phyloP scores from a whole-genome alignment of 2,113 vertebrate genomes.

The Rana temporaria region DNA sequence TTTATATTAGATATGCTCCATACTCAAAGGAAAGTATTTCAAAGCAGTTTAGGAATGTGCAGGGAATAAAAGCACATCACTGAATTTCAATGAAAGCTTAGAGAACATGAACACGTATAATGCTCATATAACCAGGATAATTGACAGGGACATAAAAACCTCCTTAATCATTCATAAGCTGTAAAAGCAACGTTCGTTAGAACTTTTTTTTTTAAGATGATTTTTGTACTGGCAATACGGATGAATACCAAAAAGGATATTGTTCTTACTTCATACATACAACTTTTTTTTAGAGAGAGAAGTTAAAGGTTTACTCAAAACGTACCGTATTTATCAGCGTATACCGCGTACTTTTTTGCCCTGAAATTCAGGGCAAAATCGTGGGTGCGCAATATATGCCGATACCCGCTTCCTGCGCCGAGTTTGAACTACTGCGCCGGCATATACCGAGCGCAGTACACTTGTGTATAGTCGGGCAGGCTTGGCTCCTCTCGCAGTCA shows the following conservation, averaged over 20 bases:
- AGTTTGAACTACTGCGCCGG: too few species aligned
- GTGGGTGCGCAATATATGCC: too few species aligned
- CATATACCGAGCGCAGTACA: too few species aligned
- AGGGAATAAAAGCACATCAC: neutral
- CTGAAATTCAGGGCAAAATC: too few species aligned
- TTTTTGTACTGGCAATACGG: neutral
- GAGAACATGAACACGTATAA: conserved; percentile 10
- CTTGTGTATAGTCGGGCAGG: too few species aligned
- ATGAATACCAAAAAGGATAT: conserved; percentile 2
- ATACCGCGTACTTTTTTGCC: too few species aligned
- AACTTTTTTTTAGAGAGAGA: neutral
- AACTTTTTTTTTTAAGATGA: neutral
- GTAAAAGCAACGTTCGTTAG: too few species aligned
- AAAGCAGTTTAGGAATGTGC: neutral
- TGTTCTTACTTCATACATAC: neutral
- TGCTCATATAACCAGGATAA: neutral
- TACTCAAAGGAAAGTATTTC: neutral
- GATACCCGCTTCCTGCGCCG: too few species aligned
- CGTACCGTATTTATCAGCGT: too few species aligned
- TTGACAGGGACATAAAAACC: neutral
- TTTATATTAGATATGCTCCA: neutral
- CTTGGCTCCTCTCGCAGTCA: too few species aligned
- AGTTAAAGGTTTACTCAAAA: neutral
- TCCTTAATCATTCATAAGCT: neutral
- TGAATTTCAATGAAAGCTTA: conserved; percentile 4